Base-by-base conservation (phyloP, 2,797 vertebrate species). In the Mus spretus region DNA sequence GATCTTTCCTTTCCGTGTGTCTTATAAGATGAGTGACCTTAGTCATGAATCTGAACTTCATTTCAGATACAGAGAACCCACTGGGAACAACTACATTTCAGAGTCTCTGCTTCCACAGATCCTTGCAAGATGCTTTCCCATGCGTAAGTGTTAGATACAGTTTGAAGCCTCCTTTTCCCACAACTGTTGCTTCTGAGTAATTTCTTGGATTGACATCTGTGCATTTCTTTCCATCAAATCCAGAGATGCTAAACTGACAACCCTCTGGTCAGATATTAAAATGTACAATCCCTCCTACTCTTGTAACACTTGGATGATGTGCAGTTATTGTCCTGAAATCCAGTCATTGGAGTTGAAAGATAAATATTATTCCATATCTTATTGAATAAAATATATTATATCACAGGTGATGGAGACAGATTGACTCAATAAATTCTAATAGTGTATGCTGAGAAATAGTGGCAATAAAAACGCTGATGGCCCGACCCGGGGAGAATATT, bases 401-500 rank as follows among this genome's bases (percentile, higher is more conserved):
- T 98, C 98, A 98, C 98, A 98, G 98, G 98, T 98, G 98, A 99
- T 99, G 97, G 98, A 98, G 98, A 99, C 98, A 99, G 98, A 99
- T 98, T 98, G 98, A 98, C 98, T 99, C 98, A 99, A 99, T 99
- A 98, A 99, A 99, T 99, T 98, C 98, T 98, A 98, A 98, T 98
- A 98, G 98, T 98, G 98, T 98, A 98, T 98, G 98, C 93, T 82
- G 98, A 98, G 98, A 97, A 98, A 98, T 98, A 98, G 98, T 97
- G 96, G 98, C 97, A 98, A 99, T 99, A 99, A 99, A 99, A 99
- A 98, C 98, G 98, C 98, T 98, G 98, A 99, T 98, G 98, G 98
- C 97, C 98, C 98, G 98, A 98, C 98, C 98, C n/a, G 0, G 95
- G 77, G 98, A 98, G 98, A 98, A 98, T 98, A 98, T 98, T 98